Conservation (phyloP, 2,888 invertebrate genomes). For the Schizaphis graminum region DNA sequence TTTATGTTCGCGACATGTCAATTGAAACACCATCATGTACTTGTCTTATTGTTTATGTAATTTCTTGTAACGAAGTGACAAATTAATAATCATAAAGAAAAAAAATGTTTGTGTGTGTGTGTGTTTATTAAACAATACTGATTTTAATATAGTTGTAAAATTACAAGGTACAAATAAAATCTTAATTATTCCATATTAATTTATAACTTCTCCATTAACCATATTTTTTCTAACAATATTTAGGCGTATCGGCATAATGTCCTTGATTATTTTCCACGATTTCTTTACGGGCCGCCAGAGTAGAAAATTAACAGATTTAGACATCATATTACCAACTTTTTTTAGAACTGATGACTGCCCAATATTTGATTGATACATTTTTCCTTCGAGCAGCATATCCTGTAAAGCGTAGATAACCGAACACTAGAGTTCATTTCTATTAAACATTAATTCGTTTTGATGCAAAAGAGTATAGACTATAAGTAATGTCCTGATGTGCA, state of each 20-base stretch:
- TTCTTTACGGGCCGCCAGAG: background rate
- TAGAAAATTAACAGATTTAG: background rate
- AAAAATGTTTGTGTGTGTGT: background rate
- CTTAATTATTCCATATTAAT: background rate
- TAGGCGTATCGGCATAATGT: rapidly evolving
- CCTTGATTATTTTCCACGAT: background rate
- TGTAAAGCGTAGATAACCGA: background rate
- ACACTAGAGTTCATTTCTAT: background rate
- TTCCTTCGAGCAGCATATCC: background rate
- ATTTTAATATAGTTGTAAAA: background rate
- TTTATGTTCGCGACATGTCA: no score
- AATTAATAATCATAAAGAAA: background rate
- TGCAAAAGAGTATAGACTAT: background rate
- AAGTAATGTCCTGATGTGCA: background rate
- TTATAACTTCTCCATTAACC: no score
- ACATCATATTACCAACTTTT: background rate
- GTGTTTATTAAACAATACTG: background rate
- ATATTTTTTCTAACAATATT: background rate
- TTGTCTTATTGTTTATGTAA: background rate
- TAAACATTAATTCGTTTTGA: background rate
- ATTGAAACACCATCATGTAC: background rate
- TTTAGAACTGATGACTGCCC: background rate
- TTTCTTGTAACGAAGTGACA: background rate
- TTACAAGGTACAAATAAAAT: background rate
- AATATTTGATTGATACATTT: background rate